Conservation (phyloP, 64 coral and sea anemone species). For the Trachythela sp. region DNA sequence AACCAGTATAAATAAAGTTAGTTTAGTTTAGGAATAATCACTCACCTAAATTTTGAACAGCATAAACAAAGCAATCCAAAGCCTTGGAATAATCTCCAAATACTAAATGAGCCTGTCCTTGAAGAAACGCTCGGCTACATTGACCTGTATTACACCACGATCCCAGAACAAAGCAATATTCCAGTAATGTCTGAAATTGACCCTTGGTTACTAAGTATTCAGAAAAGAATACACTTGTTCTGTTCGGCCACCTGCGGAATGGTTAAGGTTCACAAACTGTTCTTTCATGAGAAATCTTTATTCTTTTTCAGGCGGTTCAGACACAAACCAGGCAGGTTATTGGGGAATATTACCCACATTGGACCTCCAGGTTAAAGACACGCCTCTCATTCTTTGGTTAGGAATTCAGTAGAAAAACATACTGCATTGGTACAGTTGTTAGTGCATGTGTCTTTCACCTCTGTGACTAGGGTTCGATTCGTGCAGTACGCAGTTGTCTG, state of each 20-base stretch:
- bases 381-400: too few relatives aligned
- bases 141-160: constrained; percentile 60
- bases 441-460: too few relatives aligned
- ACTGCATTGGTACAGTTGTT: too few relatives aligned
- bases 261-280: constrained; percentile 14
- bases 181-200: constrained; percentile 76
- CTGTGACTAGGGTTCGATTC: too few relatives aligned
- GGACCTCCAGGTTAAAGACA: too few relatives aligned
- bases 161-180: constrained; percentile 64
- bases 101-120: constrained; percentile 74
- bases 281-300: too few relatives aligned
- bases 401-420: too few relatives aligned
- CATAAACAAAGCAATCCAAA: constrained; percentile 68
- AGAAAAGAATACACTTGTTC: constrained; percentile 44
- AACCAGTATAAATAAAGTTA: too few relatives aligned
- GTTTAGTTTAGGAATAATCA: not conserved
- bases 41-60: constrained; percentile 71
- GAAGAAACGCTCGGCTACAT: constrained; percentile 53
- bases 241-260: constrained; percentile 67
- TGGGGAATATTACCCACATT: too few relatives aligned
- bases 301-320: too few relatives aligned
- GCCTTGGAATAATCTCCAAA: constrained; percentile 78
- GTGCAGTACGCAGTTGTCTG: too few relatives aligned
- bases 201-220: constrained; percentile 77
- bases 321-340: not conserved